A percentile compares a stretch with the other conserved stretches of the same genome.
These are phyloP conservation scores for Microchrysa polita DNA, from an alignment of 2,888 invertebrate genomes.

Conservation along the genomic window DNA sequence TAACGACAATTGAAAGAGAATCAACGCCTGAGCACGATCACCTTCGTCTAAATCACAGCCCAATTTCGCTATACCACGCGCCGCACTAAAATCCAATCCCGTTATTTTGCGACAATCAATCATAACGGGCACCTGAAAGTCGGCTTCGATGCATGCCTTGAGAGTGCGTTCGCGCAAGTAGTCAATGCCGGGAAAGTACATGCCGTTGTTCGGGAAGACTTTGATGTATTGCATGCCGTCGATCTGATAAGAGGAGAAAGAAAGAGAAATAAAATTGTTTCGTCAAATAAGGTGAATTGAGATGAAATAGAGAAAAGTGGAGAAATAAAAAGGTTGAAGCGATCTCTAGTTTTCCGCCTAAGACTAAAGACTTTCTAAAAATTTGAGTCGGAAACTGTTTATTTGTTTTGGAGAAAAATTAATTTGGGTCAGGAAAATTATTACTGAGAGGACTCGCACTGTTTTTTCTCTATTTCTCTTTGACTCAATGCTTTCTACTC, in stretches of 20 bases:
- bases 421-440: too few relatives aligned
- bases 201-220: conserved; percentile 73
- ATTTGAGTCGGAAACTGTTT: too few relatives aligned
- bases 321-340: too few relatives aligned
- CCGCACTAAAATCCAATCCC: conserved; percentile 76
- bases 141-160: conserved; percentile 66
- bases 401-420: too few relatives aligned
- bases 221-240: conserved; percentile 69
- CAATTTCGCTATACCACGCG: conserved; percentile 65
- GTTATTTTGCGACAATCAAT: conserved; percentile 75
- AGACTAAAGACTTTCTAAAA: too few relatives aligned
- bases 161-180: conserved; percentile 70
- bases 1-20: conserved; percentile 57
- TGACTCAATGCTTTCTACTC: too few relatives aligned
- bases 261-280: neutral
- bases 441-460: too few relatives aligned
- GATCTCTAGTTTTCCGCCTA: too few relatives aligned
- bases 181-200: conserved; percentile 79
- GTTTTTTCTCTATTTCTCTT: too few relatives aligned
- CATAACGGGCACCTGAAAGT: conserved; percentile 67
- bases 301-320: too few relatives aligned
- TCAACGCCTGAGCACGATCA: conserved; percentile 56
- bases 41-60: conserved; percentile 58
- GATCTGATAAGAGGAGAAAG: conserved; percentile 59
- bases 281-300: neutral